Evolutionary conservation across 2,888 invertebrate genomes (phyloP).

Genomic region (Phlogophora meticulosa): DNA sequence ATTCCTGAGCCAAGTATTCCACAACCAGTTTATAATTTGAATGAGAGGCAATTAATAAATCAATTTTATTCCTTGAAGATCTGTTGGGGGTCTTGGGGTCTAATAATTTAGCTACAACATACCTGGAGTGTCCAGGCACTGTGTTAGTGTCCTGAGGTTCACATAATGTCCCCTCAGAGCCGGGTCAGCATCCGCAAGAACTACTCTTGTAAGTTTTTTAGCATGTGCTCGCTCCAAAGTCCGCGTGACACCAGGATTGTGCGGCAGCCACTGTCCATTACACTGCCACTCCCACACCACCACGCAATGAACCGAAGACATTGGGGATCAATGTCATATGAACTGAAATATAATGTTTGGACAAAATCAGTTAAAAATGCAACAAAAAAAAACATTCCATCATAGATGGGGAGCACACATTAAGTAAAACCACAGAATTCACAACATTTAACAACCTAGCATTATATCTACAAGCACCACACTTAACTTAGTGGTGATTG

Average conservation of each 20-base stretch:
- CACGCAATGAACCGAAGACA: slow-evolving; percentile 93
- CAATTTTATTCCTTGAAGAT: no score
- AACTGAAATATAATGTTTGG: slow-evolving; percentile 47
- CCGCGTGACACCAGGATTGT: slow-evolving; percentile 96
- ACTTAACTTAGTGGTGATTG: no score
- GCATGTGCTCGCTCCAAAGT: slow-evolving; percentile 96
- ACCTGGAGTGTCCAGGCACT: slow-evolving; percentile 92
- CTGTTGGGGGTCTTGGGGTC: background rate
- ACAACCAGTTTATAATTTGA: no score
- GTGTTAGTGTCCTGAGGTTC: slow-evolving; percentile 94
- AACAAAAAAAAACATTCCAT: background rate
- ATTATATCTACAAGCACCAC: no score
- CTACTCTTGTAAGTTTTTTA: slow-evolving; percentile 95
- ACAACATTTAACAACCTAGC: background rate
- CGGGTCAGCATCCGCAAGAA: slow-evolving; percentile 97
- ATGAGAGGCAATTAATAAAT: no score
- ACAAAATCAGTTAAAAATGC: background rate
- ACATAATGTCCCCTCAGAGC: slow-evolving; percentile 94
- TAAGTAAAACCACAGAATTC: background rate
- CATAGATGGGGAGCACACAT: background rate
- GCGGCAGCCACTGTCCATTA: slow-evolving; percentile 95
- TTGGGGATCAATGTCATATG: slow-evolving; percentile 66
- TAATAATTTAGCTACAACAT: slow-evolving; percentile 16
- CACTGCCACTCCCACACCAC: slow-evolving; percentile 96
- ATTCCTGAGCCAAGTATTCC: no score